phyloP scores from a whole-genome alignment of 2,888 invertebrate genomes.

The Lasioglossum pauxillum region DNA sequence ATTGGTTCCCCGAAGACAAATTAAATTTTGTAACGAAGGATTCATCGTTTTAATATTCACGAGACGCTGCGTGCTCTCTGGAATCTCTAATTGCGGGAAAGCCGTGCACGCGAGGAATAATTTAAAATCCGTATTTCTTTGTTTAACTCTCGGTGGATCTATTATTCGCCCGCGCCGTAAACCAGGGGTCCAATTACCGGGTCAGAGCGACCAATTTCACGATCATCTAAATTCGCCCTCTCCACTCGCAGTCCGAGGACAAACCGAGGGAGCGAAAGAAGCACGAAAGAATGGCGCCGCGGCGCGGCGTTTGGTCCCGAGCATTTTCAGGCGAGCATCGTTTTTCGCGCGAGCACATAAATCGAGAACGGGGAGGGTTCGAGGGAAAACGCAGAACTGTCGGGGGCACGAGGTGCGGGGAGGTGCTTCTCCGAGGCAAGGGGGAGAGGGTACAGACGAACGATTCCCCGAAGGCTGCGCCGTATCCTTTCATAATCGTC shows the following conservation, averaged over 20 bases:
- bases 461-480: constrained; percentile 61
- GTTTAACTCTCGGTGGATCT: neutral
- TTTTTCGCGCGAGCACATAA: constrained; percentile 15
- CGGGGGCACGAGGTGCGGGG: neutral
- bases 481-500: constrained; percentile 78
- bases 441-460: constrained; percentile 26
- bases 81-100: neutral
- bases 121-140: neutral
- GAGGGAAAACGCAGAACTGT: constrained; percentile 8
- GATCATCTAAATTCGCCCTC: neutral
- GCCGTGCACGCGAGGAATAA: neutral
- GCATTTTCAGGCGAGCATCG: neutral
- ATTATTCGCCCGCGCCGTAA: neutral
- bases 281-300: neutral
- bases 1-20: neutral
- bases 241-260: neutral
- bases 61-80: neutral
- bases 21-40: neutral
- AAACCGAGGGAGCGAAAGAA: neutral
- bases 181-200: neutral
- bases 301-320: neutral
- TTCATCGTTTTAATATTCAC: neutral
- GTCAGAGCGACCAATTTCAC: neutral
- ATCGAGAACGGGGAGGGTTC: neutral
- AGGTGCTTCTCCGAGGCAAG: neutral